A percentile compares a stretch with the other conserved stretches of the same genome.
These are phyloP conservation scores for Electrona antarctica DNA, from an alignment of 2,113 vertebrate species.

Conservation along the genomic window DNA sequence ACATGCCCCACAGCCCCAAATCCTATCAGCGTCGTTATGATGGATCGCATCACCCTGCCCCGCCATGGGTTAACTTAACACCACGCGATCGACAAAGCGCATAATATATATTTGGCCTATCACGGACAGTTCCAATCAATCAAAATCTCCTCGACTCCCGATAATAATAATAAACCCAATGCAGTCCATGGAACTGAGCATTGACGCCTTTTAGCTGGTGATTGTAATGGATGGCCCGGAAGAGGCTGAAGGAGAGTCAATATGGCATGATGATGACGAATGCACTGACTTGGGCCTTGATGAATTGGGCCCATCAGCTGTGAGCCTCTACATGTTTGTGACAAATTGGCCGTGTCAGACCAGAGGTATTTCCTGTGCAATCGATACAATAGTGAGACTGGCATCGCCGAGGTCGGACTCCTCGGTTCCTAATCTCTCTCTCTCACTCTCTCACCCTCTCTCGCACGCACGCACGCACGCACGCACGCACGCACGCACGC, in stretches of 20 bases:
- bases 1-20: not conserved
- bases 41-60: not conserved
- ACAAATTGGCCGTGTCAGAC: slow-evolving; percentile 59
- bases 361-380: slow-evolving; percentile 51
- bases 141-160: not conserved
- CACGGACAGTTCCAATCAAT: slow-evolving; percentile 8
- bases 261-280: slow-evolving; percentile 55
- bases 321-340: slow-evolving; percentile 44
- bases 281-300: not conserved
- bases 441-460: too few relatives aligned
- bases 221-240: slow-evolving; percentile 56
- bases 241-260: slow-evolving; percentile 59
- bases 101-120: slow-evolving; percentile 21
- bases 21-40: not conserved
- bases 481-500: too few relatives aligned
- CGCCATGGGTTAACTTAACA: not conserved
- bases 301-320: slow-evolving; percentile 36
- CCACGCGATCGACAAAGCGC: not conserved
- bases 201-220: slow-evolving; percentile 26
- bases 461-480: slow-evolving; percentile 23
- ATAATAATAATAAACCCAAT: slow-evolving; percentile 25
- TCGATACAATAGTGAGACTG: slow-evolving; percentile 48
- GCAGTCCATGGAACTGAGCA: slow-evolving; percentile 16
- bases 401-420: slow-evolving; percentile 38
- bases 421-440: slow-evolving; percentile 17